These are phyloP conservation scores for Bellardia bayeri DNA, from an alignment of 2,888 invertebrate genomes.

Conservation along the genomic window DNA sequence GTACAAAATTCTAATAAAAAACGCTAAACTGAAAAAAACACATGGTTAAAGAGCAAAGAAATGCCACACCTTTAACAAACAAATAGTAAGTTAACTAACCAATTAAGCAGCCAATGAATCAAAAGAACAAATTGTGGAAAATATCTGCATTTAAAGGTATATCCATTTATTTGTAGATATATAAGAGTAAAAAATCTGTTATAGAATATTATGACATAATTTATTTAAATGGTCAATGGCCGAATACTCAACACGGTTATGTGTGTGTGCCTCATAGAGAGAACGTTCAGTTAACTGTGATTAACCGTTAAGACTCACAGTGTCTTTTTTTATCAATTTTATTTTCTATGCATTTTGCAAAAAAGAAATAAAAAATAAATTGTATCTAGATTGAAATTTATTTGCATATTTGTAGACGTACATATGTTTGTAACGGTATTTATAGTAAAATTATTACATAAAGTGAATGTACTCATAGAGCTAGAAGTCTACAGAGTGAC, in stretches of 20 bases:
- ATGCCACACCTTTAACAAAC: slow-evolving; percentile 62
- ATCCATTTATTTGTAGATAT: neutral
- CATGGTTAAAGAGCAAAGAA: slow-evolving; percentile 39
- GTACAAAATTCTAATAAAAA: slow-evolving; percentile 24
- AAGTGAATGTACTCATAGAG: slow-evolving; percentile 47
- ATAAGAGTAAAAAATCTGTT: slow-evolving; percentile 18
- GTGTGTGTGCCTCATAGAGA: neutral
- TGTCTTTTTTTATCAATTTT: slow-evolving; percentile 3
- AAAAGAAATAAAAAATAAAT: slow-evolving; percentile 6
- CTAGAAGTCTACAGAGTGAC: slow-evolving; percentile 7
- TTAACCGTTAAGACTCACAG: slow-evolving; percentile 28
- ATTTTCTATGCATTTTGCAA: neutral
- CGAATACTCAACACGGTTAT: slow-evolving; percentile 12
- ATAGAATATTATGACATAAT: slow-evolving; percentile 67
- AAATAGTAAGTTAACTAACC: slow-evolving; percentile 48
- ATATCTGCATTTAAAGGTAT: neutral
- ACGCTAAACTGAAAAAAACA: neutral
- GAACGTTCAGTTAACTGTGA: neutral
- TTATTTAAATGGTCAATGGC: slow-evolving; percentile 65
- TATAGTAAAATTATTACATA: slow-evolving; percentile 44
- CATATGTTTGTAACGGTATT: slow-evolving; percentile 60
- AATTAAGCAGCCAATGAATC: slow-evolving; percentile 55
- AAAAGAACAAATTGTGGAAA: slow-evolving; percentile 45
- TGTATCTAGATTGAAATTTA: slow-evolving; percentile 3
- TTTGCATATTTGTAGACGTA: neutral